Percentiles rank a stretch among this genome's conserved stretches.
Evolutionary conservation across 1,140 invertebrate genomes (phyloP).

Genomic region (Riptortus pedestris): DNA sequence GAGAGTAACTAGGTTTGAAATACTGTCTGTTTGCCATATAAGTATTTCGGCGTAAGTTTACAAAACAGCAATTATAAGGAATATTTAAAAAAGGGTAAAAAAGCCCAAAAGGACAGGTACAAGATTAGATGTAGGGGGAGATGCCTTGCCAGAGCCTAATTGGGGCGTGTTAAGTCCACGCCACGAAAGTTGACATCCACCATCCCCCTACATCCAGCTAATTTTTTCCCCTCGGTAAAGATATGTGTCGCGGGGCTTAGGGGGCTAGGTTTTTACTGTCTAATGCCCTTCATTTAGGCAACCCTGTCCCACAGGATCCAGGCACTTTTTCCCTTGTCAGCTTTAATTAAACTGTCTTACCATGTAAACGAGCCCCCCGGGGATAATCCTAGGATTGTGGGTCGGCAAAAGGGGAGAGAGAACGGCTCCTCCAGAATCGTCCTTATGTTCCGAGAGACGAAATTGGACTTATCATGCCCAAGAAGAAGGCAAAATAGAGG

Average conservation of each 20-base stretch:
- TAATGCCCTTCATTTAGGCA: constrained; percentile 20
- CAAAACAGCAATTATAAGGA: too few species aligned
- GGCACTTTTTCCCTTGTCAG: background rate
- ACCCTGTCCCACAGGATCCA: background rate
- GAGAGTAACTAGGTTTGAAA: too few species aligned
- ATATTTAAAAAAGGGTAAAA: too few species aligned
- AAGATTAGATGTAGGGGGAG: background rate
- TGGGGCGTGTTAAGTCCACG: constrained; percentile 19
- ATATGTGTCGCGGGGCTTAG: constrained; percentile 14
- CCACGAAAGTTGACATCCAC: constrained; percentile 14
- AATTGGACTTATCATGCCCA: too few species aligned
- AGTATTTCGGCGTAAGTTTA: too few species aligned
- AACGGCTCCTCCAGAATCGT: constrained; percentile 2
- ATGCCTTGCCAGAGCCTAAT: background rate
- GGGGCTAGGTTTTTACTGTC: background rate
- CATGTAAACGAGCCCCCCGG: background rate
- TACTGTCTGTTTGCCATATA: too few species aligned
- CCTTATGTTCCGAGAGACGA: too few species aligned
- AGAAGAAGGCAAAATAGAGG: too few species aligned
- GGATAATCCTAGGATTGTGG: background rate
- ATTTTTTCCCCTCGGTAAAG: constrained; percentile 13
- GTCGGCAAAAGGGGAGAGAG: background rate
- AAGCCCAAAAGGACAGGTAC: background rate
- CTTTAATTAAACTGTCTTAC: constrained; percentile 23
- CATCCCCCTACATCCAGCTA: background rate